Base-by-base conservation (phyloP, 2,797 vertebrate species). In the Megaceryle alcyon region DNA sequence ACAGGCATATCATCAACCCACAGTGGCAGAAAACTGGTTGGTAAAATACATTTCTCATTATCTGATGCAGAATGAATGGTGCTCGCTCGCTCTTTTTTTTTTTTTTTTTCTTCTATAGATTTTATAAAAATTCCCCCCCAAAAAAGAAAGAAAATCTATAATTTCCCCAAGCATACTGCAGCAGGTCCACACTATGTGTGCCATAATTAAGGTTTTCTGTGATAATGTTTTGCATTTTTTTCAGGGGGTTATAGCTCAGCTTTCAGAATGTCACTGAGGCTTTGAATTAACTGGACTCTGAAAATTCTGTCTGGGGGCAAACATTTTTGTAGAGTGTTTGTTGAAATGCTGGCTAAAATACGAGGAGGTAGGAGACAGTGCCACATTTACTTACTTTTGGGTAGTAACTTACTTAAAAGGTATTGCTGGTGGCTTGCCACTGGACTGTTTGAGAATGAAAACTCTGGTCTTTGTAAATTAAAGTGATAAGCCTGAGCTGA, bases 11-110 rank as follows among this genome's bases (percentile, higher is more conserved):
- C 98, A 98, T 97, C 97, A 97, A 91, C 95, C 97, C 96, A 97
- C 97, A 91, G 97, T 95, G 96, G 97, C 98, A 95, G 98, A 97
- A 97, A 98, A 98, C 98, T 98, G 97, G 98, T 98, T 98, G 98
- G 98, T 98, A 98, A 98, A 98, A 98, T 98, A 98, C 98, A 98
- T 98, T 98, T 98, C 98, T 99, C 98, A 98, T 99, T 98, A 99
- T 99, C 98, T 98, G 98, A 98, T 97, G 97, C 97, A 91, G 97
- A 98, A 98, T 97, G 98, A 98, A 97, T 97, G 92, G 92, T 94
- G 89, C 37, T n/a, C 46, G 59, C 48, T n/a, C 23, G 35, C 51
- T 28, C 4, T 44, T 15, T 49, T 8, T 25, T 25, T 25, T 49
- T 15, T 6, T 15, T 20, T 54, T 41, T 33, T 26, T 28, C n/a